Base-by-base conservation (phyloP, 2,888 invertebrate species). In the Apamea sordens region DNA sequence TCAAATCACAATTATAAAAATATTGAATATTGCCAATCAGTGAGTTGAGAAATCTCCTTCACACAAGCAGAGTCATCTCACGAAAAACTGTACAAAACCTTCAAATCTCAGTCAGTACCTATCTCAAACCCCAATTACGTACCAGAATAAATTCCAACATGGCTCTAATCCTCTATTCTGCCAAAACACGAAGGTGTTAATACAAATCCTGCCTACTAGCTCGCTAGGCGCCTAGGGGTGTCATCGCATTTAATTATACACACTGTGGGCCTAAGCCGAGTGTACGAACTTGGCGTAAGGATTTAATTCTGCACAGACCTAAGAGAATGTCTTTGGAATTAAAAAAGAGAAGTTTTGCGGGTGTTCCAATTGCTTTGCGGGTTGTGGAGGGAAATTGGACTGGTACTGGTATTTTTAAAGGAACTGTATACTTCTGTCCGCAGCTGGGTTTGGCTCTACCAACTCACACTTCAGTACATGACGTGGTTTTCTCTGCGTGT, bases 211-310 rank as follows among this genome's bases (percentile, higher is more conserved):
- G 65, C 63, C 61, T 77, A 73, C 73, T 72, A 76, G 65, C 61
- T 50, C 70, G 81, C 84, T 68, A 61, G 82, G 74, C 77, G 85
- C 80, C 88, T 88, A 80, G 82, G 87, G 77, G 80, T 86, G 83
- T 86, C 87, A 84, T 86, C 82, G 73, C 82, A 79, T 85, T 84
- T 89, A 88, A 89, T 89, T 88, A 86, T 85, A 87, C 87, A 84
- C 81, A 74, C 80, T 78, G 77, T 74, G 75, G 79, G 82, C 77
- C 86, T 79, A 80, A 86, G 85, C 86, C 61, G 73, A 78, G 77
- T 77, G 84, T 84, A 73, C 86, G 59, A 77, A 82, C 82, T 86
- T 74, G 84, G 88, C 74, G 74, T 47, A 64, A 70, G 77, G 77
- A 86, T 86, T 82, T 88, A 84, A 77, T 84, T 82, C 73, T 64